phyloP scores from a whole-genome alignment of 2,113 vertebrate species.

The Equus przewalskii region DNA sequence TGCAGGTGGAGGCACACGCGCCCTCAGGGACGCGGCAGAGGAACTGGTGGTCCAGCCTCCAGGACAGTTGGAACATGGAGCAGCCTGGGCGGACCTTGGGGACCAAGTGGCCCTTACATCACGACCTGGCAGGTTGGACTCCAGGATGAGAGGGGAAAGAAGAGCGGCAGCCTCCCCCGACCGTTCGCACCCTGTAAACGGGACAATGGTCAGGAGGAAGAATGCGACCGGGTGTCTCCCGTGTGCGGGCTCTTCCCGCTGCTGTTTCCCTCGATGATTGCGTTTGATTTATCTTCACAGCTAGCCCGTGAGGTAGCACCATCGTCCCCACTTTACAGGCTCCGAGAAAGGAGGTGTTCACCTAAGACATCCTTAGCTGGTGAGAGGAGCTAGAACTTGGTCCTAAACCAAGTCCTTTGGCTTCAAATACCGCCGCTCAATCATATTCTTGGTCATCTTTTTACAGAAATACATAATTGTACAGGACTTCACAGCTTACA shows the following conservation, averaged over 20 bases:
- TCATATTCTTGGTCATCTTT: background rate
- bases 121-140: background rate
- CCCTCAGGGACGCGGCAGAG: background rate
- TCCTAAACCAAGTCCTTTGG: background rate
- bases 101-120: too few species aligned
- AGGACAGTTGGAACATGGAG: background rate
- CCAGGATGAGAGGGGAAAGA: background rate
- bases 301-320: accelerated
- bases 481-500: background rate
- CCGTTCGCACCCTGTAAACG: accelerated
- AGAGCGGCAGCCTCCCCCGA: accelerated
- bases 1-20: accelerated
- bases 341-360: too few species aligned
- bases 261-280: accelerated
- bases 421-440: background rate
- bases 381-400: background rate
- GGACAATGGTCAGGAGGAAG: background rate
- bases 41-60: too few species aligned
- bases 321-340: background rate
- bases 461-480: background rate
- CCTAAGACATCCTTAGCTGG: background rate
- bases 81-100: background rate
- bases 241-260: accelerated
- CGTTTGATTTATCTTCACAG: too few species aligned
- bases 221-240: accelerated